Conservation (phyloP, 2,888 invertebrate genomes). For the Diabrotica balteata region DNA sequence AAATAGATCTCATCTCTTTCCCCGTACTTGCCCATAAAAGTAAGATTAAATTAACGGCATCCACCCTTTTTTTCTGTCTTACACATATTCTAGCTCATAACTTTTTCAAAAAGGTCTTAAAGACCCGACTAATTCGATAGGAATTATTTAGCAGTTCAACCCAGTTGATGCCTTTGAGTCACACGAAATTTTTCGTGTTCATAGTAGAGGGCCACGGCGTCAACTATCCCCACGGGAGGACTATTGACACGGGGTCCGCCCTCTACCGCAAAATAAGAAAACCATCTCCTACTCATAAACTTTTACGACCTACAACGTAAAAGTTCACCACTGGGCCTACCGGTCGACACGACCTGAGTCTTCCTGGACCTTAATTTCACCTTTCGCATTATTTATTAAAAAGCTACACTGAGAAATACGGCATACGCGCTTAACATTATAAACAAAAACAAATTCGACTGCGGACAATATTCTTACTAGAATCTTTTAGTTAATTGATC, state of each 20-base stretch:
- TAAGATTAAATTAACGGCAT: constrained; percentile 11
- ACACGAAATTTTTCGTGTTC: constrained; percentile 22
- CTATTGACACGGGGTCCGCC: constrained; percentile 23
- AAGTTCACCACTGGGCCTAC: constrained; percentile 26
- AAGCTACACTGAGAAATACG: constrained; percentile 8
- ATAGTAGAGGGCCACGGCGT: constrained; percentile 8
- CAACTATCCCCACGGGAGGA: constrained; percentile 22
- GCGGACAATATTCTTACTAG: neutral
- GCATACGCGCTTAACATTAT: neutral
- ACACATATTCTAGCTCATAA: constrained; percentile 14
- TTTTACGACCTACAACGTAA: constrained; percentile 32
- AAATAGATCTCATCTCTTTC: neutral
- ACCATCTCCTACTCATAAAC: constrained; percentile 25
- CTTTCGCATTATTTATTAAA: constrained; percentile 23
- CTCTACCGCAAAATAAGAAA: constrained; percentile 25
- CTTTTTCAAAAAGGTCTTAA: constrained; percentile 24
- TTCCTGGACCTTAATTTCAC: constrained; percentile 23
- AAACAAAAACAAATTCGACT: too few relatives aligned
- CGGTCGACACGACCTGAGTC: constrained; percentile 5
- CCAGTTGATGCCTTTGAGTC: constrained; percentile 15
- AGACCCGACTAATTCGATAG: constrained; percentile 26
- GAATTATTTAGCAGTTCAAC: constrained; percentile 26
- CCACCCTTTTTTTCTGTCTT: constrained; percentile 8
- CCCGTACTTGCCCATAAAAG: neutral
- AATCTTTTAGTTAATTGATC: too few relatives aligned